phyloP scores from a whole-genome alignment of 2,113 vertebrate species.

The Atherinomorus stipes region DNA sequence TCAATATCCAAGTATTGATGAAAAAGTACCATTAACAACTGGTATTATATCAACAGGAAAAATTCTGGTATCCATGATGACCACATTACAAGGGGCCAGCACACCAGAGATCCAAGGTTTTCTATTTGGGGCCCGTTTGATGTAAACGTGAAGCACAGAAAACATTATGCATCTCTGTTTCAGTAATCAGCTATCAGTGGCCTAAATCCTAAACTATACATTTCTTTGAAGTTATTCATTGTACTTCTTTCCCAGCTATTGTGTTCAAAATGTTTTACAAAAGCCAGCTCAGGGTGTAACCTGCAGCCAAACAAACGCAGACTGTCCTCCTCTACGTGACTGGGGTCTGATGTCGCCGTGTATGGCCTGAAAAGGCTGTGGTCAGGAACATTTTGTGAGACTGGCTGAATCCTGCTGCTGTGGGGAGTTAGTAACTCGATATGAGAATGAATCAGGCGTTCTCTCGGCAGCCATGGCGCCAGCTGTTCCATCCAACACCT shows the following conservation, averaged over 20 bases:
- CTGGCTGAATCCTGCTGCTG: constrained; percentile 30
- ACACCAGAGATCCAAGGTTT: no score
- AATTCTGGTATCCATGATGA: no score
- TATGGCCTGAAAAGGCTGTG: constrained; percentile 8
- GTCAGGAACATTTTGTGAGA: constrained; percentile 5
- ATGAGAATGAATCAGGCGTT: constrained; percentile 57
- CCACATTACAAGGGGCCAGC: no score
- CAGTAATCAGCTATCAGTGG: not conserved
- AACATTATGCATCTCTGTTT: no score
- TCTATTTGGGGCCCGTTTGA: no score
- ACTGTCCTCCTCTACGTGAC: constrained; percentile 38
- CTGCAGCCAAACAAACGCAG: constrained; percentile 17
- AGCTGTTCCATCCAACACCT: constrained; percentile 70
- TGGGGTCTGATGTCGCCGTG: not conserved
- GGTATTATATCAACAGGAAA: no score
- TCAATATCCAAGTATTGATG: no score
- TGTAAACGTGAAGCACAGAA: no score
- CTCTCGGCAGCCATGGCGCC: constrained; percentile 53
- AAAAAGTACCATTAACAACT: no score
- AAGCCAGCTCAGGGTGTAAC: constrained; percentile 42
- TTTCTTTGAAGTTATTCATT: constrained; percentile 18
- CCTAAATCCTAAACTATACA: not conserved
- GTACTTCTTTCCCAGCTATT: constrained; percentile 27
- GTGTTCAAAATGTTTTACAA: constrained; percentile 20
- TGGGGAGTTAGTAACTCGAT: constrained; percentile 58